Percentiles rank a stretch among this genome's conserved stretches.
Evolutionary conservation across 2,888 invertebrate genomes (phyloP).

Genomic region (Andrena bucephala): DNA sequence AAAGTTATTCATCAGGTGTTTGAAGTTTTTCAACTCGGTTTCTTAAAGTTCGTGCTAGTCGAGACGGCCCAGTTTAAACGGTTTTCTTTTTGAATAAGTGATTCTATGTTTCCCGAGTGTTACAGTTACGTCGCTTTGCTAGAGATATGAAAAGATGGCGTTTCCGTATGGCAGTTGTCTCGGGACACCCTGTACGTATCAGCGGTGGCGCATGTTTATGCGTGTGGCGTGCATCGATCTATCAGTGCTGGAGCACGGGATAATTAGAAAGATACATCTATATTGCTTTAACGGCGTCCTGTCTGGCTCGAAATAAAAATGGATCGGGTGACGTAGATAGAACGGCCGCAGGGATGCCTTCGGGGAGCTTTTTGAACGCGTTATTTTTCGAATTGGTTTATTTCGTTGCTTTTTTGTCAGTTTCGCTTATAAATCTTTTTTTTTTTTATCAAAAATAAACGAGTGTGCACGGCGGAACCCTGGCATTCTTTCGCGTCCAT

Average conservation of each 20-base stretch:
- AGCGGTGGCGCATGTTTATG: background rate
- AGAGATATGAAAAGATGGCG: too few relatives aligned
- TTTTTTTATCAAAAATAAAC: constrained; percentile 21
- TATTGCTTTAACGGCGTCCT: constrained; percentile 28
- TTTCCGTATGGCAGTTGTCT: background rate
- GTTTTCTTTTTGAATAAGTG: too few relatives aligned
- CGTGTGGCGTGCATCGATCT: background rate
- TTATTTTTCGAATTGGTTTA: constrained; percentile 38
- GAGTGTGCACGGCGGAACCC: background rate
- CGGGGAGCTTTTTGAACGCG: constrained; percentile 34
- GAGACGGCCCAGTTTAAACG: too few relatives aligned
- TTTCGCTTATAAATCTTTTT: constrained; percentile 13
- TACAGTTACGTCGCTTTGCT: too few relatives aligned
- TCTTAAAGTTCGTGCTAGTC: too few relatives aligned
- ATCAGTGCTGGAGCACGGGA: constrained; percentile 23
- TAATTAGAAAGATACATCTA: constrained; percentile 36
- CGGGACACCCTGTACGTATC: background rate
- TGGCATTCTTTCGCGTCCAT: background rate
- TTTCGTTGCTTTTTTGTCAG: background rate
- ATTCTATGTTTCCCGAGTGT: too few relatives aligned
- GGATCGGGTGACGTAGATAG: constrained; percentile 34
- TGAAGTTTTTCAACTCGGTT: too few relatives aligned
- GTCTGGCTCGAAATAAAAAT: constrained; percentile 42
- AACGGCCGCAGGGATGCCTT: constrained; percentile 27
- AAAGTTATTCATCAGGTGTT: too few relatives aligned